Evolutionary conservation across 2,113 vertebrate species (phyloP).

Genomic region (Syrrhaptes paradoxus): DNA sequence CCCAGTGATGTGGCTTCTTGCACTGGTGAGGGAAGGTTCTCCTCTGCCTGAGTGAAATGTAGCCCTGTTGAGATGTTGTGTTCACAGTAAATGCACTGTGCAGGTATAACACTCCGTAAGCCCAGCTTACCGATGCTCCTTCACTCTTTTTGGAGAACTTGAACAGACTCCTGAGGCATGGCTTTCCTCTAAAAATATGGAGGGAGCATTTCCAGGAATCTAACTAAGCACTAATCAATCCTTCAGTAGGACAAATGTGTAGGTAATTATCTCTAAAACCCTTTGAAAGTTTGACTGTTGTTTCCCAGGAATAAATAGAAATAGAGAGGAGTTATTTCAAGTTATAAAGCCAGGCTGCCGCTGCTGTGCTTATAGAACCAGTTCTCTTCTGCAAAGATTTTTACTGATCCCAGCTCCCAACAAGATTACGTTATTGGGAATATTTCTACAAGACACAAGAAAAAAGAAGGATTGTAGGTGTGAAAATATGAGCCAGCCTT

Average conservation of each 20-base stretch:
- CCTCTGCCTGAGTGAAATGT: not conserved
- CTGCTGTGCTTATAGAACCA: not conserved
- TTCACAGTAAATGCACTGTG: not conserved
- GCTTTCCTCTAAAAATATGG: not conserved
- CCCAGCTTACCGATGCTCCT: not conserved
- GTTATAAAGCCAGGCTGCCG: not conserved
- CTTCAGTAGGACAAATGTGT: not conserved
- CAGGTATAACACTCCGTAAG: not conserved
- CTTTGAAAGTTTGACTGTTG: not conserved
- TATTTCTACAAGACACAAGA: not conserved
- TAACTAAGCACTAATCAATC: not conserved
- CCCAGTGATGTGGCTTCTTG: not conserved
- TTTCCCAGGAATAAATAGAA: not conserved
- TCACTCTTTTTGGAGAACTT: not conserved
- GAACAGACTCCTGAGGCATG: not conserved
- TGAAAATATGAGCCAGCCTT: not conserved
- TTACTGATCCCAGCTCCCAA: not conserved
- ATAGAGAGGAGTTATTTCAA: not conserved
- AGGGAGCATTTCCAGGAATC: not conserved
- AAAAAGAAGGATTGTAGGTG: not conserved
- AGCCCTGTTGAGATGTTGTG: not conserved
- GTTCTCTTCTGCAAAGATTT: not conserved
- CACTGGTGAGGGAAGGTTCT: not conserved
- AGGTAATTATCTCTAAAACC: not conserved
- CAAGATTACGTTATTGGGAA: not conserved